Conservation (phyloP, 2,113 vertebrate genomes). For the Istiophorus platypterus region DNA sequence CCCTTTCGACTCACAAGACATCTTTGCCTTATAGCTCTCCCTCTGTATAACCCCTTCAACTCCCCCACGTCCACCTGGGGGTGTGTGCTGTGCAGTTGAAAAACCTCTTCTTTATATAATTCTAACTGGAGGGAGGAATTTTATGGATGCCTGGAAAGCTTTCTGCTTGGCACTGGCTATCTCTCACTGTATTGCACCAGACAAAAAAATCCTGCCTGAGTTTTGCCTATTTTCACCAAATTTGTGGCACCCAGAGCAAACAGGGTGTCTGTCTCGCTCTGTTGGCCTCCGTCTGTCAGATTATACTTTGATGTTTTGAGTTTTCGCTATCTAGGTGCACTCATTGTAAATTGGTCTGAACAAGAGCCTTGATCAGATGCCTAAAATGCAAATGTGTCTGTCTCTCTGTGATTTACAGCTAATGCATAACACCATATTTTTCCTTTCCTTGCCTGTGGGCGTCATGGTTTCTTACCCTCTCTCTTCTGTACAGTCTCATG, state of each 20-base stretch:
- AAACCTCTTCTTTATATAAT: conserved; percentile 13
- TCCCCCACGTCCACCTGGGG: background rate
- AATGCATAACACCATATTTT: conserved; percentile 49
- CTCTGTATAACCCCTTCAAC: background rate
- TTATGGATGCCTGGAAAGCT: conserved; percentile 16
- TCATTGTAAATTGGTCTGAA: conserved; percentile 40
- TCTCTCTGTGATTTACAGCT: conserved; percentile 36
- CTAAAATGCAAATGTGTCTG: conserved; percentile 40
- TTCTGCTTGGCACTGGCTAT: conserved; percentile 11
- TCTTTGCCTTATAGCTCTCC: background rate
- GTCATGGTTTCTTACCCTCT: conserved; percentile 41
- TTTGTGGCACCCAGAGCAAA: conserved; percentile 12
- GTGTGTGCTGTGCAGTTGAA: background rate
- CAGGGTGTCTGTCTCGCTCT: conserved; percentile 12
- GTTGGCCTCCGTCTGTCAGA: conserved; percentile 36
- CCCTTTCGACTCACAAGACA: background rate
- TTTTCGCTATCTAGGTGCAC: conserved; percentile 24
- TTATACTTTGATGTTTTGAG: conserved; percentile 39
- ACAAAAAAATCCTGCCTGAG: conserved; percentile 16
- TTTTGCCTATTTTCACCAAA: conserved; percentile 13
- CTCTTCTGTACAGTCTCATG: conserved; percentile 24
- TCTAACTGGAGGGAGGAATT: conserved; percentile 19
- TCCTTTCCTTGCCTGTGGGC: conserved; percentile 35
- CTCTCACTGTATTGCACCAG: conserved; percentile 44
- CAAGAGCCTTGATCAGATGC: conserved; percentile 49